Evolutionary conservation across 2,113 vertebrate genomes (phyloP).

Genomic region (Pogona vitticeps): DNA sequence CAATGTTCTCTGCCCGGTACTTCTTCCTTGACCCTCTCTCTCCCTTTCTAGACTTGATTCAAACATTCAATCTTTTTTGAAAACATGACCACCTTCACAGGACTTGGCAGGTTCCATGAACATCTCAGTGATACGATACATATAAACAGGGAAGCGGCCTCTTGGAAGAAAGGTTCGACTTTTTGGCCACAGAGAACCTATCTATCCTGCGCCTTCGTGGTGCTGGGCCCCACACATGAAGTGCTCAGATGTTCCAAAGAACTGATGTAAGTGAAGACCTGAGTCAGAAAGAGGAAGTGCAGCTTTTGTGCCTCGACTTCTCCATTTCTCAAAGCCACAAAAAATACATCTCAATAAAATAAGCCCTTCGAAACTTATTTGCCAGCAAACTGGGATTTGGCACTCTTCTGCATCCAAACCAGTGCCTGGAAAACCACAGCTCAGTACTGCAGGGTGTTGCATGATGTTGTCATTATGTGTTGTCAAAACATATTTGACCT

Average conservation of each 20-base stretch:
- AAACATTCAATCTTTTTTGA: background rate
- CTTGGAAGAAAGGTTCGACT: background rate
- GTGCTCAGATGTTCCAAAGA: background rate
- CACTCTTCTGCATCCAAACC: background rate
- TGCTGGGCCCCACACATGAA: background rate
- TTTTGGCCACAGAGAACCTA: background rate
- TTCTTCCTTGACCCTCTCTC: background rate
- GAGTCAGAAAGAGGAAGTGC: constrained; percentile 5
- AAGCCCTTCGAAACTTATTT: background rate
- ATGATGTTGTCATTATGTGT: no score
- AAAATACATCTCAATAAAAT: background rate
- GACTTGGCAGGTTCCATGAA: background rate
- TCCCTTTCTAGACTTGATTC: background rate
- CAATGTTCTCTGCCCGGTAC: background rate
- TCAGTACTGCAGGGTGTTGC: background rate
- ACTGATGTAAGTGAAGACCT: background rate
- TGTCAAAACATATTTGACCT: no score
- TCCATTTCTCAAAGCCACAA: constrained; percentile 21
- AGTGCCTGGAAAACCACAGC: background rate
- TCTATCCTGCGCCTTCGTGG: background rate
- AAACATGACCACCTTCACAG: background rate
- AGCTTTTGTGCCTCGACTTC: background rate
- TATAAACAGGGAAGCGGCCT: background rate
- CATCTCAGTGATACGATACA: background rate
- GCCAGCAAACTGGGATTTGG: background rate